phyloP scores from a whole-genome alignment of 2,113 vertebrate genomes.

The Megaceryle maxima region DNA sequence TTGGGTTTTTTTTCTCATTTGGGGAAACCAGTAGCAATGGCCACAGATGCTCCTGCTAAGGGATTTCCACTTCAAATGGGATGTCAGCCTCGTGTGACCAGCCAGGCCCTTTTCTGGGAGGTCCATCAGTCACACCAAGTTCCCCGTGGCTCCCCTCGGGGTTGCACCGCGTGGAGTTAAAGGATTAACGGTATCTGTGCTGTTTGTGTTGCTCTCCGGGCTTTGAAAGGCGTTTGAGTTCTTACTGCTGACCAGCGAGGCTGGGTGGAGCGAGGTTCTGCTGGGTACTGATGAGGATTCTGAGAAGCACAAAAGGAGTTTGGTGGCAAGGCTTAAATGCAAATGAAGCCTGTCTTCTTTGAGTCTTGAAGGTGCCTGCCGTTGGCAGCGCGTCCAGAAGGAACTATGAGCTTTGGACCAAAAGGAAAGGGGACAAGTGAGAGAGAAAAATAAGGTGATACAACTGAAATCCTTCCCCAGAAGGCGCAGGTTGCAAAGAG shows the following conservation, averaged over 20 bases:
- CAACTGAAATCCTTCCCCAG: neutral
- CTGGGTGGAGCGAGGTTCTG: neutral
- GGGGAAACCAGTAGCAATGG: neutral
- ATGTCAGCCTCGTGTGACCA: neutral
- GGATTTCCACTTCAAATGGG: neutral
- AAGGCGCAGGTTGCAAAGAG: fast-evolving
- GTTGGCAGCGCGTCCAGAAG: neutral
- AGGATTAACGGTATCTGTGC: neutral
- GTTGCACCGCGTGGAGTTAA: neutral
- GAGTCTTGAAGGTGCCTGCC: neutral
- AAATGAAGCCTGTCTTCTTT: neutral
- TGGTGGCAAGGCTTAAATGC: neutral
- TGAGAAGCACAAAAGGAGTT: neutral
- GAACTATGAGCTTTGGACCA: neutral
- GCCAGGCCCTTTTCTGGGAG: neutral
- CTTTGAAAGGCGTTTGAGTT: neutral
- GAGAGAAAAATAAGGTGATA: neutral
- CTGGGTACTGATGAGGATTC: neutral
- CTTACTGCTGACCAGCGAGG: neutral
- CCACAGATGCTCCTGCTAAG: neutral
- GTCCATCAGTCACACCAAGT: neutral
- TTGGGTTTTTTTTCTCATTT: neutral
- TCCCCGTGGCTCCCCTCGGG: neutral
- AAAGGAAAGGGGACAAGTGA: neutral
- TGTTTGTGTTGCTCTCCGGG: neutral